Conservation (phyloP, 2,797 vertebrate genomes). For the Aratinga solstitialis region DNA sequence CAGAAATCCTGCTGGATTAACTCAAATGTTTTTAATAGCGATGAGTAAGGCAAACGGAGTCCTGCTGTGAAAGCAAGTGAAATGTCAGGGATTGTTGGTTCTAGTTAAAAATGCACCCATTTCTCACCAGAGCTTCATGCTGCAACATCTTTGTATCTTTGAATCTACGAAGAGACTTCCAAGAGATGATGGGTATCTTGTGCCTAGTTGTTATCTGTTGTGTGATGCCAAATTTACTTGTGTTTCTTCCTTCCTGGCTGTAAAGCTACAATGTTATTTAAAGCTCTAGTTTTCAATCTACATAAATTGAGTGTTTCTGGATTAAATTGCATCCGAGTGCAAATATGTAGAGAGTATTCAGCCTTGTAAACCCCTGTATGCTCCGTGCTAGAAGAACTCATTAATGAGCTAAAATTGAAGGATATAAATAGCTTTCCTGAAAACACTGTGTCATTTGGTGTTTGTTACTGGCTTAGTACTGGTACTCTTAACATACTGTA, state of each 20-base stretch:
- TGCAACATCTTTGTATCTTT: not conserved
- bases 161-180: not conserved
- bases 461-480: not conserved
- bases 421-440: not conserved
- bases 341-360: not conserved
- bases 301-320: not conserved
- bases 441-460: not conserved
- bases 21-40: not conserved
- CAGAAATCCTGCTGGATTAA: constrained; percentile 22
- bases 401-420: not conserved
- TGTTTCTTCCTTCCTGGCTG: not conserved
- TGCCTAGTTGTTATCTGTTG: not conserved
- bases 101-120: not conserved
- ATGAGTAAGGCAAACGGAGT: not conserved
- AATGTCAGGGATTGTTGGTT: not conserved
- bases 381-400: not conserved
- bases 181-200: not conserved
- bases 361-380: not conserved
- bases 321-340: not conserved
- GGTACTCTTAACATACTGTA: not conserved
- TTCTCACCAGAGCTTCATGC: not conserved
- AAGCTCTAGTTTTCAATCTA: not conserved
- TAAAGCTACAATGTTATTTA: not conserved
- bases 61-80: not conserved
- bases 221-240: not conserved